Base-by-base conservation (phyloP, 2,888 invertebrate genomes). In the Heliconius sara region DNA sequence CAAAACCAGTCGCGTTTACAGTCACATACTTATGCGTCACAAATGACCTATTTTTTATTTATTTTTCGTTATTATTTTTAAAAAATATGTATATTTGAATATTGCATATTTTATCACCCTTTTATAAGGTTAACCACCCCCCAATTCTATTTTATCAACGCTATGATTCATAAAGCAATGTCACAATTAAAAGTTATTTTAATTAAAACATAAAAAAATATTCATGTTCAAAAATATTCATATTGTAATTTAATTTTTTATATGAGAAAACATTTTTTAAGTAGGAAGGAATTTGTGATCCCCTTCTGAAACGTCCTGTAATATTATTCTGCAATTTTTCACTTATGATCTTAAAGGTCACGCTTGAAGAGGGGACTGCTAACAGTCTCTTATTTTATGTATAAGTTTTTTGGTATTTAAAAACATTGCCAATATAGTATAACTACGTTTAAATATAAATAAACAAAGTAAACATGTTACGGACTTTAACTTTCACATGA, bases 281-380 rank as follows among this genome's bases (percentile, higher is more conserved):
- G 25, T 13, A 65, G 63, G 74, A 77, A 39, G 30, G 39, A 66
- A 78, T 73, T 74, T 57, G 57, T 27, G 34, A 79, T 68, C 74
- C 79, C 81, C 82, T 78, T 79, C 79, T 78, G 79, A 81, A 79
- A 79, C 76, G 65, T 81, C 76, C 66, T 77, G 76, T 78, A 76
- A 79, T 68, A 68, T 79, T 68, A 78, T 80, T 78, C 79, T 75
- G 83, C 77, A 80, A 82, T 83, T 83, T 82, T 82, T 79, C 82
- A 83, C 82, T 83, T 83, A 81, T n/a, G 66, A 65, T 78, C 78
- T 79, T 80, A 77, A 47, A 77, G 80, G 79, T 76, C 78, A 81
- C 66, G 70, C 52, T 70, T 77, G 77, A 66, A 34, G 66, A 71
- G 34, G 68, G 70, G 43, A 65, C 34, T 12, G 52, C 16, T 16